phyloP scores from a whole-genome alignment of 2,888 invertebrate species.

The Athetis lepigone region DNA sequence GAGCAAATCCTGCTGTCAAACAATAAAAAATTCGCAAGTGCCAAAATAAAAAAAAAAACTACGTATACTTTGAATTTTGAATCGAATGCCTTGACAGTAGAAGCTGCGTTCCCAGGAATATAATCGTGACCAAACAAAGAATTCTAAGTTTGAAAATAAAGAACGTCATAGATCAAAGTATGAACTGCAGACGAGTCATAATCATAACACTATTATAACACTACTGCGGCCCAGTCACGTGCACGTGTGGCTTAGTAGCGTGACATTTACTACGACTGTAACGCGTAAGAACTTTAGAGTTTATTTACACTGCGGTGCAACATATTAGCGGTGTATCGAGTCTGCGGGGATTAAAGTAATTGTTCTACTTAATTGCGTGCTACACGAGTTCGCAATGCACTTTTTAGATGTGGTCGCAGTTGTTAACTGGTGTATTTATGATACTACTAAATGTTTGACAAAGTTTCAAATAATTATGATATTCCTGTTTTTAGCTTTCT shows the following conservation, averaged over 20 bases:
- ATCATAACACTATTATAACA: too few species aligned
- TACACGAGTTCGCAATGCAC: constrained; percentile 10
- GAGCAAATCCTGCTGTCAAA: too few species aligned
- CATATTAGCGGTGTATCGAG: constrained; percentile 11
- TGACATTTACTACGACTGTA: constrained; percentile 20
- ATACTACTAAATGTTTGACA: not conserved
- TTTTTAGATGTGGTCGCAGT: constrained; percentile 17
- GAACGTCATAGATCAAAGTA: too few species aligned
- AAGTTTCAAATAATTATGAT: not conserved
- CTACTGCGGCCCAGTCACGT: constrained; percentile 27
- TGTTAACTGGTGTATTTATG: constrained; percentile 4
- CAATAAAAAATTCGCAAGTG: too few species aligned
- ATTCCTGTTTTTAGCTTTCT: too few species aligned
- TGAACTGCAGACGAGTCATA: constrained; percentile 20
- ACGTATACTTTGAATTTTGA: too few species aligned
- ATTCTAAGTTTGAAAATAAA: too few species aligned
- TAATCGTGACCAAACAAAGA: too few species aligned
- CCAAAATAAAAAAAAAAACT: too few species aligned
- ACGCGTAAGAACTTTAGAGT: not conserved
- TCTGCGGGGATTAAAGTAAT: constrained; percentile 18
- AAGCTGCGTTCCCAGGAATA: too few species aligned
- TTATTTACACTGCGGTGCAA: constrained; percentile 31
- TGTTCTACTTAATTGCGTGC: constrained; percentile 23
- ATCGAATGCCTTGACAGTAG: too few species aligned
- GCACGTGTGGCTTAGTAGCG: constrained; percentile 15